Percentiles rank a stretch among this genome's conserved stretches.
These are phyloP conservation scores for Zaprionus gabonicus DNA, from an alignment of 1,140 invertebrate genomes.

Conservation along the genomic window DNA sequence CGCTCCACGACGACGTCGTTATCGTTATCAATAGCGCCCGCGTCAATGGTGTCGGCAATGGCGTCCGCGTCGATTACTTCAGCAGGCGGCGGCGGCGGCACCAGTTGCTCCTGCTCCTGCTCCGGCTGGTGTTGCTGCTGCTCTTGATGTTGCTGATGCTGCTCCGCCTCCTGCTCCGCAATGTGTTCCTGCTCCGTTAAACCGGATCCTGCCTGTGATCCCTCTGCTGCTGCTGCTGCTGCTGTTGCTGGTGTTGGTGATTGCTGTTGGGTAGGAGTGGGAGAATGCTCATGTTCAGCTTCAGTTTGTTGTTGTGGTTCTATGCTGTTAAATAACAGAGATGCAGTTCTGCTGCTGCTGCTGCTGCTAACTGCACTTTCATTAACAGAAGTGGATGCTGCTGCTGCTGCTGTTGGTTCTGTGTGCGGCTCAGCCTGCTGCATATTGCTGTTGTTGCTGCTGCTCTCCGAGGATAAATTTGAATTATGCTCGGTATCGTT, in stretches of 20 bases:
- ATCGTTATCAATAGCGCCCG: constrained; percentile 58
- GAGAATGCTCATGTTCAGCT: constrained; percentile 75
- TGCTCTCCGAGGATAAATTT: constrained; percentile 74
- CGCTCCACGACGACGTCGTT: constrained; percentile 76
- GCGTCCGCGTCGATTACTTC: constrained; percentile 58
- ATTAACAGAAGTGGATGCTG: constrained; percentile 28
- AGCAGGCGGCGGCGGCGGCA: constrained; percentile 2
- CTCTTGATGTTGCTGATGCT: constrained; percentile 20
- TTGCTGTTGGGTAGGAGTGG: constrained; percentile 76
- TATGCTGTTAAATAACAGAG: constrained; percentile 45
- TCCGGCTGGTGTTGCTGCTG: constrained; percentile 14
- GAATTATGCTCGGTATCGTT: constrained; percentile 68
- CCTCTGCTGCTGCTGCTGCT: neutral
- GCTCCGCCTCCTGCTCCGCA: constrained; percentile 14
- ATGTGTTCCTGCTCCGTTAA: constrained; percentile 5
- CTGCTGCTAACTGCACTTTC: constrained; percentile 21
- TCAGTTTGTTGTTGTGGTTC: constrained; percentile 52
- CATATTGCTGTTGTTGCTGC: constrained; percentile 61
- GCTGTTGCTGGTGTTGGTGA: constrained; percentile 37
- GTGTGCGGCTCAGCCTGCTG: constrained; percentile 51
- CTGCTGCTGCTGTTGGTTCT: constrained; percentile 37
- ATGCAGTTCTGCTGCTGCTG: constrained; percentile 36
- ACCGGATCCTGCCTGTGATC: constrained; percentile 2
- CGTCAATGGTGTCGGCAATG: constrained; percentile 80
- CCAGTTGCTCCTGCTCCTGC: constrained; percentile 3